Evolutionary conservation across 2,113 vertebrate genomes (phyloP).

Genomic region (Laticauda laticaudata): DNA sequence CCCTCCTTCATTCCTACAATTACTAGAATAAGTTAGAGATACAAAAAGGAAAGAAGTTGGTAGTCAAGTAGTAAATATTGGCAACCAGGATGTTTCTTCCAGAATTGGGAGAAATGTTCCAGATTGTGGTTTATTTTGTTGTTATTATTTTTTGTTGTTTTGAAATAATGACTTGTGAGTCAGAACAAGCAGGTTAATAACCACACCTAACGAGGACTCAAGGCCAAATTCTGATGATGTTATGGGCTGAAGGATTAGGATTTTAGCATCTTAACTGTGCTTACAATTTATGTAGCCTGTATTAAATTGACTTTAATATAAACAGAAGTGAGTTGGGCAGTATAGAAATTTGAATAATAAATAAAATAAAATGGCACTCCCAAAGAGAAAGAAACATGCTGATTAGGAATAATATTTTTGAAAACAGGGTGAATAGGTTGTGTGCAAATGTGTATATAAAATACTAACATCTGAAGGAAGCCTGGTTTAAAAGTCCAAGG

Average conservation of each 20-base stretch:
- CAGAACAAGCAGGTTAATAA: not conserved
- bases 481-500: not conserved
- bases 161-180: not conserved
- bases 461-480: not conserved
- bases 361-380: not conserved
- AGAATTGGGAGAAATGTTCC: not conserved
- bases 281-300: not conserved
- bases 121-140: not conserved
- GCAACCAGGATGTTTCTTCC: not conserved
- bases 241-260: not conserved
- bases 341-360: not conserved
- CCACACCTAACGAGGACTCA: not conserved
- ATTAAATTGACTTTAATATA: not conserved
- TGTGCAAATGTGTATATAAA: not conserved
- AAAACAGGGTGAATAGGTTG: not conserved
- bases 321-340: not conserved
- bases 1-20: not conserved
- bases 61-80: not conserved
- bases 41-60: not conserved
- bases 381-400: not conserved
- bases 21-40: not conserved
- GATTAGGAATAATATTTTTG: not conserved
- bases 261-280: not conserved
- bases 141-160: not conserved
- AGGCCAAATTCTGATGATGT: not conserved